Percentiles rank a stretch among this genome's conserved stretches.
Evolutionary conservation across 2,113 vertebrate species (phyloP).

Genomic region (Corythoichthys haematopterus): DNA sequence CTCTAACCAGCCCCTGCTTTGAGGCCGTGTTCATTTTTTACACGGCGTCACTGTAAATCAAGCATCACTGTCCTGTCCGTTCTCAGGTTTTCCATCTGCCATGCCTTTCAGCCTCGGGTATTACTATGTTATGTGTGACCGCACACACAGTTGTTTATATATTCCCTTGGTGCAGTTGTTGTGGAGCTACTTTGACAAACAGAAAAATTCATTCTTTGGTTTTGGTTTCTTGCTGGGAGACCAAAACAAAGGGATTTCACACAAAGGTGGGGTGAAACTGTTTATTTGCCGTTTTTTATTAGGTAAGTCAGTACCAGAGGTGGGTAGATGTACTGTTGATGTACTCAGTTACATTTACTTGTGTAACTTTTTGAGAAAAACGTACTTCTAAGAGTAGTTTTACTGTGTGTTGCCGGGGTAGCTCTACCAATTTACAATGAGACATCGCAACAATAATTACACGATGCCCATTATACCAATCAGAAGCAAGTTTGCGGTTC

Average conservation of each 20-base stretch:
- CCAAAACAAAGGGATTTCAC: conserved; percentile 44
- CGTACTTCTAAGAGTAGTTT: no score
- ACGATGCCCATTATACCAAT: no score
- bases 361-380: no score
- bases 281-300: conserved; percentile 39
- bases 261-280: conserved; percentile 38
- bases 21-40: conserved; percentile 56
- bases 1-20: conserved; percentile 59
- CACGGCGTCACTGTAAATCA: conserved; percentile 56
- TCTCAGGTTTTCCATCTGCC: conserved; percentile 54
- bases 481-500: no score
- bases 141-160: conserved; percentile 20
- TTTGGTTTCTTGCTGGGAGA: conserved; percentile 26
- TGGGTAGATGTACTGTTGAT: no score
- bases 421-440: no score
- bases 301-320: conserved; percentile 23
- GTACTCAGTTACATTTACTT: no score
- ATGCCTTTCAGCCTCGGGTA: conserved; percentile 33
- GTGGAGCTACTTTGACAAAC: conserved; percentile 35
- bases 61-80: conserved; percentile 25
- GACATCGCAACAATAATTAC: no score
- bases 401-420: no score
- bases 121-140: conserved; percentile 19
- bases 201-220: conserved; percentile 34
- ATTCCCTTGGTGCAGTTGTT: conserved; percentile 16